Evolutionary conservation across 2,797 vertebrate genomes (phyloP).

Genomic region (Neosalanx taihuensis): DNA sequence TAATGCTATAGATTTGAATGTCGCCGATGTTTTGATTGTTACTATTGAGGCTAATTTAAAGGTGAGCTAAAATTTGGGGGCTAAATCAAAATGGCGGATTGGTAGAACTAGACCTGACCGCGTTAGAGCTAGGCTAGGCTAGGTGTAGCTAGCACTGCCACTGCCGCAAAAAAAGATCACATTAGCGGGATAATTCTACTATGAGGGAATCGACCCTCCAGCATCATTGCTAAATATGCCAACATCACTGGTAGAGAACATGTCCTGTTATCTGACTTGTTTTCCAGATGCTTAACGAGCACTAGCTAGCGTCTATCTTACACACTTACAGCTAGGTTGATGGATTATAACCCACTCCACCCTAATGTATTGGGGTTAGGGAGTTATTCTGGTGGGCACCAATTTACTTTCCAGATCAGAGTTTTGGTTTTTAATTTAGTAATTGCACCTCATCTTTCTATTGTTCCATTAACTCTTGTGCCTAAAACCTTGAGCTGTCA

Average conservation of each 20-base stretch:
- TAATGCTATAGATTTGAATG: background rate
- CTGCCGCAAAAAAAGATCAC: background rate
- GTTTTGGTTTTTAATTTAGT: too few relatives aligned
- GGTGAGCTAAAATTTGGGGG: slow-evolving; percentile 52
- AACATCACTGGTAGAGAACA: background rate
- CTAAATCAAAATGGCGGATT: slow-evolving; percentile 82
- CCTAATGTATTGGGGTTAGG: too few relatives aligned
- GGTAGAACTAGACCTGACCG: slow-evolving; percentile 63
- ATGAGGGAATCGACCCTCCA: too few relatives aligned
- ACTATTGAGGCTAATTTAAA: slow-evolving; percentile 27
- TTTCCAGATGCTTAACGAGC: background rate
- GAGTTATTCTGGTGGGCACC: too few relatives aligned
- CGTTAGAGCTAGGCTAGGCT: slow-evolving; percentile 45
- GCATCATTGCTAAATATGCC: background rate
- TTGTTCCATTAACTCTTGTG: background rate
- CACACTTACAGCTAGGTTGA: too few relatives aligned
- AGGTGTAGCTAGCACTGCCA: background rate
- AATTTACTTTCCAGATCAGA: too few relatives aligned
- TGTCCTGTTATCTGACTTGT: background rate
- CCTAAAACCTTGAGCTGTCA: slow-evolving; percentile 29
- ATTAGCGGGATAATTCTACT: background rate
- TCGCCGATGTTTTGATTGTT: background rate
- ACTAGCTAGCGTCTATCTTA: slow-evolving; percentile 1
- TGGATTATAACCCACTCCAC: too few relatives aligned
- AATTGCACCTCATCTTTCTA: background rate